Evolutionary conservation across 2,888 invertebrate species (phyloP).

Genomic region (Anoplius nigerrimus): DNA sequence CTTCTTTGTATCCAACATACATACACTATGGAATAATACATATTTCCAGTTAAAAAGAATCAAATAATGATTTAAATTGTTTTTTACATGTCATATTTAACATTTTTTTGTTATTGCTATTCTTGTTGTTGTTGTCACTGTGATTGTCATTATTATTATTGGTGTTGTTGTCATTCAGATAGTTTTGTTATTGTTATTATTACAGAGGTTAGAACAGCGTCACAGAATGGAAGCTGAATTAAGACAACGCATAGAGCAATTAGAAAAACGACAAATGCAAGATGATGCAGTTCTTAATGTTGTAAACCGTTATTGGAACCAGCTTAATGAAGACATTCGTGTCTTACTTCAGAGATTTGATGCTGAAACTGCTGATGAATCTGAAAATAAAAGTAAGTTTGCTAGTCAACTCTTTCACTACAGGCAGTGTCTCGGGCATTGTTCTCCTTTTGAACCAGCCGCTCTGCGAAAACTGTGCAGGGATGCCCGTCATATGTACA

Average conservation of each 20-base stretch:
- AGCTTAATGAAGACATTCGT: slow-evolving; percentile 97
- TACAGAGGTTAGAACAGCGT: slow-evolving; percentile 91
- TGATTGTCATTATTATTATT: too few relatives aligned
- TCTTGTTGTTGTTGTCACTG: too few relatives aligned
- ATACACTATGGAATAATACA: too few relatives aligned
- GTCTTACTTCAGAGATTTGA: slow-evolving; percentile 96
- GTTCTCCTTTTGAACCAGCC: too few relatives aligned
- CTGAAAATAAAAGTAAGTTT: slow-evolving; percentile 90
- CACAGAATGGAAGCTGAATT: slow-evolving; percentile 91
- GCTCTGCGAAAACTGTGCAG: too few relatives aligned
- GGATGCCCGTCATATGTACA: too few relatives aligned
- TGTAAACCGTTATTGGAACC: slow-evolving; percentile 97
- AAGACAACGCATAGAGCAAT: slow-evolving; percentile 92
- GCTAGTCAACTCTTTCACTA: not conserved
- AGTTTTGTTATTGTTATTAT: slow-evolving; percentile 8
- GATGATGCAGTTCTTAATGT: slow-evolving; percentile 99
- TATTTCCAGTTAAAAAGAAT: not conserved
- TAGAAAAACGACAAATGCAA: slow-evolving; percentile 95
- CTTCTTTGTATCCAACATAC: too few relatives aligned
- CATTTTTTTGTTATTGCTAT: not conserved
- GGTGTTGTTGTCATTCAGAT: too few relatives aligned
- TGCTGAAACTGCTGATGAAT: slow-evolving; percentile 97
- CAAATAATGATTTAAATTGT: not conserved
- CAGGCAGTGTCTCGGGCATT: too few relatives aligned
- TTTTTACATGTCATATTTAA: not conserved